Base-by-base conservation (phyloP, 2,888 invertebrate species). In the Agrochola macilenta region DNA sequence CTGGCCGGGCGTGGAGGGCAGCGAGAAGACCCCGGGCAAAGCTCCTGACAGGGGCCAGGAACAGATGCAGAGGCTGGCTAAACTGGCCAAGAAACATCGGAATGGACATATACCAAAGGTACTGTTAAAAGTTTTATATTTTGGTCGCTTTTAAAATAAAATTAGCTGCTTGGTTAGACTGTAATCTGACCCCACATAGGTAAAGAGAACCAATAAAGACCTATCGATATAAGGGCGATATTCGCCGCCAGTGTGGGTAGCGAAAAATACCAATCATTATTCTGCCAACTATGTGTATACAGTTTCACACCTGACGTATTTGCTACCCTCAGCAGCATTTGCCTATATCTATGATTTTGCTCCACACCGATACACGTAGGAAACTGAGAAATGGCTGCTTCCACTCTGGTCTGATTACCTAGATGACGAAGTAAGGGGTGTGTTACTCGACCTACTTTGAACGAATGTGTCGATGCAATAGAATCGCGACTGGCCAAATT, bases 71-170 rank as follows among this genome's bases (percentile, higher is more conserved):
- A 95, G 98, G 63, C 96, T 99, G 2, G 98, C 98, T 0, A 99
- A 99, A 96, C 95, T 99, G 65, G 98, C 98, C 0, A 99, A 99
- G 94, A 99, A 99, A 92, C 99, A 99, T 93, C 97, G 99, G 76
- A 99, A 99, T 93, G 99, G 99, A 20, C 99, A 99, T 91, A 98
- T 99, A 95, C 98, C 98, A 54, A 99, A 99, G 97, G 98, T 97
- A 90, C 23, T 54, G 54, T 11, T 23, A 23, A 54, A 23, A 8
- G 96, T 26, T 57, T 17, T 23, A 1, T 35, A 12, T n/a, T 30
- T 23, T 70, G 12, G 30, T 39, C 54, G 54, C n/a, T n/a, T 54
- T 23, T n/a, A 11, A n/a, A 57, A 54, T 54, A 20, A 52, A 23
- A 54, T 23, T 20, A 1, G 54, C 57, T n/a, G 39, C 17, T 43